phyloP scores from a whole-genome alignment of 2,888 invertebrate genomes.

The Brachyptera risi region DNA sequence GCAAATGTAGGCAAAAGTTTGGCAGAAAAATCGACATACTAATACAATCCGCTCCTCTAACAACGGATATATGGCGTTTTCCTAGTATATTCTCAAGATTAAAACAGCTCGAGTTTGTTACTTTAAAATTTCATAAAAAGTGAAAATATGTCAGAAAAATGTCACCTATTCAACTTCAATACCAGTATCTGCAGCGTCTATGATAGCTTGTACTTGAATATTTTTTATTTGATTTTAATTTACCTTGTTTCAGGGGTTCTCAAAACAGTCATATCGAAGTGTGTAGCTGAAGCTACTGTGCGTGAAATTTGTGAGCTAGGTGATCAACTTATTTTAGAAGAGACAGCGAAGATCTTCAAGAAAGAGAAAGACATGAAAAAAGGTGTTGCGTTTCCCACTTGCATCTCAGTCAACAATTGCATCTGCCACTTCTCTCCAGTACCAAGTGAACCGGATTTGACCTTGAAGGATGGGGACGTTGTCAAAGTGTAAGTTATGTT shows the following conservation, averaged over 20 bases:
- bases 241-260: constrained; percentile 69
- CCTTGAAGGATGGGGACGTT: constrained; percentile 85
- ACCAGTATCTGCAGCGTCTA: too few relatives aligned
- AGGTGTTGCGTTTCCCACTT: constrained; percentile 98
- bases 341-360: constrained; percentile 95
- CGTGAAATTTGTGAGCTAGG: constrained; percentile 90
- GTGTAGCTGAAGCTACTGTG: constrained; percentile 82
- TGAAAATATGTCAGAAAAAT: too few relatives aligned
- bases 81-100: too few relatives aligned
- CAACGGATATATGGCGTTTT: too few relatives aligned
- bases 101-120: too few relatives aligned
- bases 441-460: constrained; percentile 83
- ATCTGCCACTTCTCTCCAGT: constrained; percentile 99
- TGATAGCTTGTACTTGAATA: neutral
- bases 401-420: constrained; percentile 97
- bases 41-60: too few relatives aligned
- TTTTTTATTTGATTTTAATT: neutral
- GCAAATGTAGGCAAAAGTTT: too few relatives aligned
- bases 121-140: too few relatives aligned
- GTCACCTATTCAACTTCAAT: too few relatives aligned
- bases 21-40: too few relatives aligned
- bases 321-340: constrained; percentile 80
- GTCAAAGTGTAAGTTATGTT: constrained; percentile 85
- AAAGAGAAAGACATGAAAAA: constrained; percentile 98
- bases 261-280: constrained; percentile 82